Evolutionary conservation across 2,797 vertebrate species (phyloP).

Genomic region (Cetoscarus ocellatus): DNA sequence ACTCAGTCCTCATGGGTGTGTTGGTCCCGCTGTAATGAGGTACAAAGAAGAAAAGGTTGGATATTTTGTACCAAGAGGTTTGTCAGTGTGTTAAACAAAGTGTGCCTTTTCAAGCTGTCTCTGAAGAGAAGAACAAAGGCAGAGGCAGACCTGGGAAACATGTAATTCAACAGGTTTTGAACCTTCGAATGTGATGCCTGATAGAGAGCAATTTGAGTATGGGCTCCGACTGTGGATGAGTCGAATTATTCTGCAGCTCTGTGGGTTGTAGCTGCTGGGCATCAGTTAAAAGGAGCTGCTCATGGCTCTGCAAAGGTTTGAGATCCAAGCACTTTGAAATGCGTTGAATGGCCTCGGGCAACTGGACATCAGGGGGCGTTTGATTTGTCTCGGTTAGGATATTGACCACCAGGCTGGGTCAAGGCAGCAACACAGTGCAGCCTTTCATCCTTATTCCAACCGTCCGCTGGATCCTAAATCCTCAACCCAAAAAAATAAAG

Average conservation of each 20-base stretch:
- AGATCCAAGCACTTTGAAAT: slow-evolving; percentile 60
- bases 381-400: slow-evolving; percentile 57
- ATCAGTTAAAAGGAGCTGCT: slow-evolving; percentile 38
- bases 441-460: slow-evolving; percentile 43
- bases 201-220: slow-evolving; percentile 20
- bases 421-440: slow-evolving; percentile 23
- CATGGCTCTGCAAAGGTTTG: slow-evolving; percentile 22
- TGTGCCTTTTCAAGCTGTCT: background rate
- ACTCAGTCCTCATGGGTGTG: too few relatives aligned
- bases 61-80: slow-evolving; percentile 1
- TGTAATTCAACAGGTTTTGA: slow-evolving; percentile 32
- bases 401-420: slow-evolving; percentile 57
- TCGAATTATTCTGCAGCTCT: slow-evolving; percentile 30
- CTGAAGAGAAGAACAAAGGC: slow-evolving; percentile 33
- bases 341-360: slow-evolving; percentile 39
- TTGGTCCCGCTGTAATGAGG: background rate
- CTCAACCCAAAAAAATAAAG: background rate
- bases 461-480: background rate
- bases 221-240: slow-evolving; percentile 17
- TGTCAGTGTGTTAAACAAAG: slow-evolving; percentile 14
- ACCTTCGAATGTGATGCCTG: slow-evolving; percentile 11
- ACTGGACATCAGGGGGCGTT: slow-evolving; percentile 50
- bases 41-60: background rate
- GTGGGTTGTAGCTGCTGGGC: slow-evolving; percentile 49
- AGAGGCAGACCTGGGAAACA: slow-evolving; percentile 18